Evolutionary conservation across 2,888 invertebrate species (phyloP).

Genomic region (Tachina lurida): DNA sequence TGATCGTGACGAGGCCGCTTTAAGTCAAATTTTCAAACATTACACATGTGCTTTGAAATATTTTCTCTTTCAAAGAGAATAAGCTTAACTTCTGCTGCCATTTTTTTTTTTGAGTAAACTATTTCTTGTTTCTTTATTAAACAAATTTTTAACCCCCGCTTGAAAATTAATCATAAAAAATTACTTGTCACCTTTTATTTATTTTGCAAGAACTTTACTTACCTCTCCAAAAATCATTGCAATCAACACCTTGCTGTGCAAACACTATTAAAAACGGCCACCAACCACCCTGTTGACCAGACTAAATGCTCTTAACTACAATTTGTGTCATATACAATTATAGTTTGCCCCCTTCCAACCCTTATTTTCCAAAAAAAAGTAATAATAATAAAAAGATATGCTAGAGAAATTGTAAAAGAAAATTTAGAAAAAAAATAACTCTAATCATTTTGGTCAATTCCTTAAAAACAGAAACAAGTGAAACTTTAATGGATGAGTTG

Average conservation of each 20-base stretch:
- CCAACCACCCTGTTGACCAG: conserved; percentile 24
- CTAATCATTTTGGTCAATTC: conserved; percentile 56
- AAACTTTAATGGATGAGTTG: conserved; percentile 68
- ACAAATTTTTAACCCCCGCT: background rate
- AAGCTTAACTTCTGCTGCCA: background rate
- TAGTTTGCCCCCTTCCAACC: background rate
- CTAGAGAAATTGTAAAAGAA: background rate
- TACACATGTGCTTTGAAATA: too few species aligned
- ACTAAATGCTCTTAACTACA: conserved; percentile 23
- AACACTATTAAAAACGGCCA: background rate
- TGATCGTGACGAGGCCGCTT: too few species aligned
- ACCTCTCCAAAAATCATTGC: conserved; percentile 17
- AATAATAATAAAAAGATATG: conserved; percentile 1
- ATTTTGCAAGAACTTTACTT: background rate
- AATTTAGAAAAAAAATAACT: background rate
- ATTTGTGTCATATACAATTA: conserved; percentile 46
- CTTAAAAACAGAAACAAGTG: conserved; percentile 60
- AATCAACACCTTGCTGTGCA: conserved; percentile 23
- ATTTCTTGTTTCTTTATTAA: background rate
- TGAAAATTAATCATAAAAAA: background rate
- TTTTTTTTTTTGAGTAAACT: background rate
- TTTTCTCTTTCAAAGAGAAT: background rate
- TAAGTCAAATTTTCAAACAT: too few species aligned
- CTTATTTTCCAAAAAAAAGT: background rate
- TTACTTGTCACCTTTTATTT: background rate